Base-by-base conservation (phyloP, 2,113 vertebrate genomes). In the Gulo gulo region DNA sequence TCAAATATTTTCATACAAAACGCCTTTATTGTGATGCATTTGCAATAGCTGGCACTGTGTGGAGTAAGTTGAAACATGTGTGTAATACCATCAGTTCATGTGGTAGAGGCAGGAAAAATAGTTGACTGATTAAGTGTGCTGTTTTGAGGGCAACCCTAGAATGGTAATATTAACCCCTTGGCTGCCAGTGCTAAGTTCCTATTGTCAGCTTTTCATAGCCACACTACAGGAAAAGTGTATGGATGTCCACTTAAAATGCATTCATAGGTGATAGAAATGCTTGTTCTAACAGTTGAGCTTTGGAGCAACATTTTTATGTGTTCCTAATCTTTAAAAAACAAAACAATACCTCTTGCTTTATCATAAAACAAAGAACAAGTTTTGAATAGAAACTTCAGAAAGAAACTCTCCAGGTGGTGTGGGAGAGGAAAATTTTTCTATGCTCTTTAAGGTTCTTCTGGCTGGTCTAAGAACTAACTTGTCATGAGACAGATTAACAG, bases 51-150 rank as follows among this genome's bases (percentile, higher is more conserved):
- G 85, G 79, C 76, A 45, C 67, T 74, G 69, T 3, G 2, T 76
- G 67, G 89, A 59, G 23, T 97, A 97, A 98, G 67, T 80, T 65
- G 95, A 95, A 98, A 96, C 96, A 93, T 93, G 83, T 98, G 98
- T 96, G 82, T 21, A 63, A 61, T 59, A 80, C 78, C 86, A 31
- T 93, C 69, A 78, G 78, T 86, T 91, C 61, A 36, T 65, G 50
- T 57, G 67, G 74, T 47, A 67, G 90, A 78, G 91, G 34, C 47
- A 97, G 71, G 92, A 67, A 87, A 94, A 96, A 82, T 79, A 91
- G 94, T 86, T 86, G 95, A 79, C 86, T 65, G 91, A 89, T 93
- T 42, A 83, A 94, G 69, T 81, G 87, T 91, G n/a, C 61, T 90
- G 39, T 90, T 89, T 83, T 45, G 59, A 92, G 83, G 67, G 47